These are phyloP conservation scores for Chiroxiphia lanceolata DNA, from an alignment of 2,797 vertebrate species.

Conservation along the genomic window DNA sequence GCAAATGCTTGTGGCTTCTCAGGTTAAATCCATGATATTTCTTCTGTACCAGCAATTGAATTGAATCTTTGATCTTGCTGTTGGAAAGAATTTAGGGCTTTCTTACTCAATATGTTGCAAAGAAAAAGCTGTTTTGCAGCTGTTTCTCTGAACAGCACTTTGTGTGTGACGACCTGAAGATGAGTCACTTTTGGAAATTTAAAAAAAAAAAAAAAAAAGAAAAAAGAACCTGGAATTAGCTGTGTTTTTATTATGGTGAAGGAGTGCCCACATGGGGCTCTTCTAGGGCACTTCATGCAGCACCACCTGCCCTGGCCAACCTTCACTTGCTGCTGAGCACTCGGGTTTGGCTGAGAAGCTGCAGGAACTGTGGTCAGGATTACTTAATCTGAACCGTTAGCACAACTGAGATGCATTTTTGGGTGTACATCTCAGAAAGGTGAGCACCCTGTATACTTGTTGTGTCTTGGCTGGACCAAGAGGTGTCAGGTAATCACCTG, in stretches of 20 bases:
- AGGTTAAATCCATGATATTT: not conserved
- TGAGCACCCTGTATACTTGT: accelerated
- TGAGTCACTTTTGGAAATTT: not conserved
- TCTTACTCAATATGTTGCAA: not conserved
- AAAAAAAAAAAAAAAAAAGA: no score
- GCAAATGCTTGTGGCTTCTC: not conserved
- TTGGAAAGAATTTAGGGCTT: not conserved
- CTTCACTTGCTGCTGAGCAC: not conserved
- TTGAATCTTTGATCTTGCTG: not conserved
- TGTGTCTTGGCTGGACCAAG: not conserved
- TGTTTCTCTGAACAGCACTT: not conserved
- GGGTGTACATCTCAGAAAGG: not conserved
- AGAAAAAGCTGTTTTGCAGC: not conserved
- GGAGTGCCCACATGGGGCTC: not conserved
- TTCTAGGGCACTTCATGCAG: not conserved
- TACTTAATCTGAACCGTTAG: not conserved
- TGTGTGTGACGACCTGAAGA: not conserved
- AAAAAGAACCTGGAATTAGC: not conserved
- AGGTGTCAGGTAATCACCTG: not conserved
- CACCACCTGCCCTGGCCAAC: not conserved
- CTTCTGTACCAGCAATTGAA: not conserved
- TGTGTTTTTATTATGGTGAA: not conserved
- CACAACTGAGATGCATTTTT: accelerated
- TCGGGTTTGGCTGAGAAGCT: not conserved
- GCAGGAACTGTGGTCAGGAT: no score